Base-by-base conservation (phyloP, 2,113 vertebrate species). In the Acinonyx jubatus region DNA sequence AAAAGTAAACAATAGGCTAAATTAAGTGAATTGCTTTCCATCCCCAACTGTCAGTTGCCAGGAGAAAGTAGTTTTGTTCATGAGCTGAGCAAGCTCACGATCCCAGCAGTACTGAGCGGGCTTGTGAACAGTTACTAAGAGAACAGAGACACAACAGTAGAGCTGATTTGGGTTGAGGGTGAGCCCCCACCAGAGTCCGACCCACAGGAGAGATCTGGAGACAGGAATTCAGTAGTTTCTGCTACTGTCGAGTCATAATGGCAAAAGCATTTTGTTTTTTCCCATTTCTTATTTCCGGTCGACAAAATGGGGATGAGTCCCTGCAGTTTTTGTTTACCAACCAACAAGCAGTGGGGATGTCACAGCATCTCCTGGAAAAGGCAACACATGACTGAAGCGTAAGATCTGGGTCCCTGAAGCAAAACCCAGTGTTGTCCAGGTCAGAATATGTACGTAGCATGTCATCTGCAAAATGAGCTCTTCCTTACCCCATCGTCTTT, bases 1-100 rank as follows among this genome's bases (percentile, higher is more conserved):
- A 95, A 98, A 80, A 95, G 90, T 61, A 96, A 96, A 97, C 74
- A 97, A 92, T 94, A 61, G 80, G 71, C 94, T 94, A 96, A 95
- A 94, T 95, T 48, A 95, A 90, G 69, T 45, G 66, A 95, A 76
- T 92, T 96, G n/a, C 71, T 90, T 96, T 95, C 84, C 71, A 41
- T 74, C 55, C 52, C 45, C 73, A 73, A 7, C 48, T 95, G n/a
- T 80, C 38, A 52, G 65, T 84, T 81, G 94, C 80, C 87, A 69
- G 76, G 74, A 96, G 89, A 87, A 97, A 90, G 74, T 33, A 25
- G 25, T 81, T 91, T 80, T 93, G 69, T 55, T 94, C 84, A 78
- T 84, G 57, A 89, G 48, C 82, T 74, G 41, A 95, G 55, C 52
- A 45, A 95, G 83, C 80, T 90, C 88, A 31, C 15, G 3, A 57